These are phyloP conservation scores for Himalopsyche tibetana DNA, from an alignment of 2,888 invertebrate genomes.

Conservation along the genomic window DNA sequence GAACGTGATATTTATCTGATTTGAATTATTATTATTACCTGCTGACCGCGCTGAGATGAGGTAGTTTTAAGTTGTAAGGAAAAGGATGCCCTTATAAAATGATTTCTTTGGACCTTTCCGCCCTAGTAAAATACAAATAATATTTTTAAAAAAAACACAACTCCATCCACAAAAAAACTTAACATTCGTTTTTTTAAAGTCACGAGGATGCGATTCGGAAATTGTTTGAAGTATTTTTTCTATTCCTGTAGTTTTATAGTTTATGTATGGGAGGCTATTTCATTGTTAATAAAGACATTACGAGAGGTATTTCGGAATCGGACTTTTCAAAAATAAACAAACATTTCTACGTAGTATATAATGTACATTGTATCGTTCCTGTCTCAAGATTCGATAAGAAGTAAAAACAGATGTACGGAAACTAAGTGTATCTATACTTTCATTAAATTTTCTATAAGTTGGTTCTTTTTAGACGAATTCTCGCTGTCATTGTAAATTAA, in stretches of 20 bases:
- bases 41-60: background rate
- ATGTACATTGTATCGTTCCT: no score
- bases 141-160: background rate
- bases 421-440: no score
- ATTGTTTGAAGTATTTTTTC: conserved; percentile 29
- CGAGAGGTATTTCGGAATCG: background rate
- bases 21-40: background rate
- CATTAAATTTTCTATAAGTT: no score
- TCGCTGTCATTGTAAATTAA: no score
- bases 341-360: background rate
- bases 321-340: background rate
- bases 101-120: conserved; percentile 22
- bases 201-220: conserved; percentile 16
- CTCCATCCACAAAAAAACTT: background rate
- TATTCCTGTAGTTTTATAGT: conserved; percentile 20
- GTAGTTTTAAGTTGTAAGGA: background rate
- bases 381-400: no score
- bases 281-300: conserved; percentile 27
- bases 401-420: no score
- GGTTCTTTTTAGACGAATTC: no score
- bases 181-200: conserved; percentile 21
- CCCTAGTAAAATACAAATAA: background rate
- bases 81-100: conserved; percentile 1
- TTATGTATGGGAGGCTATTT: background rate
- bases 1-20: background rate